Evolutionary conservation across 2,113 vertebrate genomes (phyloP).

Genomic region (Trinectes maculatus): DNA sequence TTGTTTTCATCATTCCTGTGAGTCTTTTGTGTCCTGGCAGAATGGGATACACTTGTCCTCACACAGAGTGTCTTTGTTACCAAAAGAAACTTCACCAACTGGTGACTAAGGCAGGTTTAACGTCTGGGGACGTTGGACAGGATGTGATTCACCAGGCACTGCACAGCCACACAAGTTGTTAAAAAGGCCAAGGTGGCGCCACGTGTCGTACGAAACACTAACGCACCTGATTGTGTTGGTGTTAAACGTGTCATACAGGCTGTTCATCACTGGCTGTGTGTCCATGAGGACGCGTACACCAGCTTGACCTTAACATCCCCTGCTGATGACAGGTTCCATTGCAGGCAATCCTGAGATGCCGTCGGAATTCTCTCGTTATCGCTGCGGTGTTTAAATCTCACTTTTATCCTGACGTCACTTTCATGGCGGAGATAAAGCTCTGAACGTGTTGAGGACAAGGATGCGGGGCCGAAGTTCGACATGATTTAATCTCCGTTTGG

Average conservation of each 20-base stretch:
- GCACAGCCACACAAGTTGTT: not conserved
- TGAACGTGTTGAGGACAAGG: not conserved
- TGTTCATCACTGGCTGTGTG: not conserved
- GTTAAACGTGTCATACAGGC: slow-evolving; percentile 12
- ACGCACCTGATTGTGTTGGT: slow-evolving; percentile 7
- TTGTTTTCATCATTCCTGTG: not conserved
- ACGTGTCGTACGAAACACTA: slow-evolving; percentile 1
- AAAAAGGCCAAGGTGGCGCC: slow-evolving; percentile 1
- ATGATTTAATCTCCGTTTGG: not conserved
- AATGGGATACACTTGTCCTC: slow-evolving; percentile 19
- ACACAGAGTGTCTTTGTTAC: slow-evolving; percentile 20
- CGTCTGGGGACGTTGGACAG: not conserved
- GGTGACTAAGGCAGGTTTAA: slow-evolving; percentile 31
- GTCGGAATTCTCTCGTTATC: slow-evolving; percentile 36
- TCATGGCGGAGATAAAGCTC: not conserved
- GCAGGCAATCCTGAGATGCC: not conserved
- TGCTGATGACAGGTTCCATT: slow-evolving; percentile 15
- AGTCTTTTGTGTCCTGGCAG: slow-evolving; percentile 10
- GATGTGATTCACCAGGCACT: slow-evolving; percentile 42
- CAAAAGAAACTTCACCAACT: slow-evolving; percentile 3
- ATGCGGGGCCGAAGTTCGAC: slow-evolving; percentile 1
- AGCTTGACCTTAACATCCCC: slow-evolving; percentile 16
- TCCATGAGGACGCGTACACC: slow-evolving; percentile 20
- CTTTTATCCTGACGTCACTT: not conserved
- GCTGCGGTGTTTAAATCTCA: slow-evolving; percentile 16